Conservation (phyloP, 1,140 invertebrate species). For the Aphelinus certus region DNA sequence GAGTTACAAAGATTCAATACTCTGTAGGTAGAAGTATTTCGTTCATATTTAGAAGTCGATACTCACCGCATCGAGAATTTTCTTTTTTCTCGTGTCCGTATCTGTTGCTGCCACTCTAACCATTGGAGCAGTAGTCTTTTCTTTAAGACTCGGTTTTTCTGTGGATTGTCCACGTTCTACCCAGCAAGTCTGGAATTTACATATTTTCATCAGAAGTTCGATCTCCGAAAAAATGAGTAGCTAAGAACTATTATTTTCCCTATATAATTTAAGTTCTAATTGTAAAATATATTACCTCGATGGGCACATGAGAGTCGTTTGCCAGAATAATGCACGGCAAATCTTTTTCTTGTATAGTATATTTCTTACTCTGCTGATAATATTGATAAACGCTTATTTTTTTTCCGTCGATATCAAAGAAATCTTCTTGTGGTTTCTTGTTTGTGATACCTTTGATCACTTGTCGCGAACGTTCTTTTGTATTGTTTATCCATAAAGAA, state of each 20-base stretch:
- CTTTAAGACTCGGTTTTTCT: constrained; percentile 65
- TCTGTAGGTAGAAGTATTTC: too few species aligned
- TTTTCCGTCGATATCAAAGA: constrained; percentile 58
- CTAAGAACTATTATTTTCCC: constrained; percentile 57
- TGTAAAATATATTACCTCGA: constrained; percentile 59
- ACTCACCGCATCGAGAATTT: constrained; percentile 70
- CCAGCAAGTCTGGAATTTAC: too few species aligned
- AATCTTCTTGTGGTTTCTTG: constrained; percentile 31
- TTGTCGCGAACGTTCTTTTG: too few species aligned
- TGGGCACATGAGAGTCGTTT: constrained; percentile 63
- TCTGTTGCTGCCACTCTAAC: constrained; percentile 72
- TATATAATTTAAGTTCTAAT: background rate
- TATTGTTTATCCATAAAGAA: too few species aligned
- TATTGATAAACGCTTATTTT: constrained; percentile 66
- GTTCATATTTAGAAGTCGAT: constrained; percentile 16
- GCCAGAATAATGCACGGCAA: constrained; percentile 66
- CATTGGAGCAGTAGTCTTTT: constrained; percentile 73
- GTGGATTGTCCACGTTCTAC: constrained; percentile 62
- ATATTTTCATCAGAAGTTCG: too few species aligned
- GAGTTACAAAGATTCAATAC: background rate
- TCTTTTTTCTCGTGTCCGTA: constrained; percentile 69
- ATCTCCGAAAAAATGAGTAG: too few species aligned
- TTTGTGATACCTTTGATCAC: too few species aligned
- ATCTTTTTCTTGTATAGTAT: constrained; percentile 66
- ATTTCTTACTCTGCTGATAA: constrained; percentile 61